Base-by-base conservation (phyloP, 1,140 invertebrate genomes). In the Acromyrmex heyeri region DNA sequence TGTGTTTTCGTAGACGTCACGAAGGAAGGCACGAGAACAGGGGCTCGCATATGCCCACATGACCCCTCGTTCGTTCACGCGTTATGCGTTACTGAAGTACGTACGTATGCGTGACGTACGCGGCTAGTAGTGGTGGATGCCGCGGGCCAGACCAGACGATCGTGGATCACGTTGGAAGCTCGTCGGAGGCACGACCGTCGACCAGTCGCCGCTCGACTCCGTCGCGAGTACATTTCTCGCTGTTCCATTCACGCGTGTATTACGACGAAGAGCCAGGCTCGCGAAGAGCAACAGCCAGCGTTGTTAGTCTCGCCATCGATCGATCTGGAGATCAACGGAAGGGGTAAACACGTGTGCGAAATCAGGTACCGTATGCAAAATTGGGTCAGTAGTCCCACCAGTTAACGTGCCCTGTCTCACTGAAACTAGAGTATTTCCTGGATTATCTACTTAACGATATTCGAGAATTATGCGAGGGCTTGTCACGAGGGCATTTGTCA, bases 141-240 rank as follows among this genome's bases (percentile, higher is more conserved):
- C 64, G 91, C 70, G 85, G 55, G 73, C 75, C 57, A 72, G 64
- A 65, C 76, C 62, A 72, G 61, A 65, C 79, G 83, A 86, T 88
- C 86, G 87, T 85, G 87, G 70, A 73, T 78, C 79, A 91, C 67
- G 76, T 89, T 89, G 88, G 85, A 86, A 90, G 88, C 72, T 65
- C 57, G 81, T 85, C 18, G 92, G 88, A 93, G 92, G 91, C 92
- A 92, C 91, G 92, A 91, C 30, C 30, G 30, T 34, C 30, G 6
- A 34, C 91, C 90, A 88, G 79, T 83, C 67, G 73, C 87, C 82
- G 82, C 76, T 87, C 73, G 86, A 67, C 65, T 1, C 21, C 62
- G 87, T 86, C 85, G 85, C 82, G 89, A 88, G 87, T 75, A 88
- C 88, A 92, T 87, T 90, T 91, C 77, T 86, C 85, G 87, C 85